A percentile compares a stretch with the other conserved stretches of the same genome.
Conservation (phyloP, 2,113 vertebrate species). For the Nipponia nippon region DNA sequence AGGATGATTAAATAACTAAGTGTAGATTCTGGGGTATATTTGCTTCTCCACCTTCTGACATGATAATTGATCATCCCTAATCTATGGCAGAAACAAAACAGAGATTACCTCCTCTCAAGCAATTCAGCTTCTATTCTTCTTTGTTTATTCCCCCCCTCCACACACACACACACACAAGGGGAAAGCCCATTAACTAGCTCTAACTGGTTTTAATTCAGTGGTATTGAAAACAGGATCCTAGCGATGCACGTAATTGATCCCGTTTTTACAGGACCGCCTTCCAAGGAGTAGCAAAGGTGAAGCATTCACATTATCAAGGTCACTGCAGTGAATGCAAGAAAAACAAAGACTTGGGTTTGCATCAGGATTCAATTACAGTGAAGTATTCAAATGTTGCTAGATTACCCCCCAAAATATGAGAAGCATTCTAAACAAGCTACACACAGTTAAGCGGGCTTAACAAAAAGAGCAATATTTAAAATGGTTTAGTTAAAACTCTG, state of each 20-base stretch:
- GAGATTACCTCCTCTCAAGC: not conserved
- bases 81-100: constrained; percentile 18
- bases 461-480: not conserved
- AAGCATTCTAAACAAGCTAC: not conserved
- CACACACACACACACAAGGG: not conserved
- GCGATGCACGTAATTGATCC: not conserved
- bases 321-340: not conserved
- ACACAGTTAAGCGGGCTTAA: not conserved
- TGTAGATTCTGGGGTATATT: constrained; percentile 9
- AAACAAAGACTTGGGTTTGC: not conserved
- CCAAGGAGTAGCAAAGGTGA: not conserved
- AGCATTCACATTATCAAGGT: not conserved
- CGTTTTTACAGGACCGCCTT: not conserved
- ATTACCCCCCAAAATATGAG: not conserved
- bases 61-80: not conserved
- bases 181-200: constrained; percentile 11
- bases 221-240: not conserved
- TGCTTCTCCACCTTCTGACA: not conserved
- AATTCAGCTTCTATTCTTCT: not conserved
- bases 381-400: not conserved
- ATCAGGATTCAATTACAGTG: not conserved
- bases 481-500: not conserved
- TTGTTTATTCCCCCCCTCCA: not conserved
- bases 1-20: constrained; percentile 29
- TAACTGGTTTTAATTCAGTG: not conserved